Evolutionary conservation across 2,888 invertebrate species (phyloP).

Genomic region (Drosophila cognata): DNA sequence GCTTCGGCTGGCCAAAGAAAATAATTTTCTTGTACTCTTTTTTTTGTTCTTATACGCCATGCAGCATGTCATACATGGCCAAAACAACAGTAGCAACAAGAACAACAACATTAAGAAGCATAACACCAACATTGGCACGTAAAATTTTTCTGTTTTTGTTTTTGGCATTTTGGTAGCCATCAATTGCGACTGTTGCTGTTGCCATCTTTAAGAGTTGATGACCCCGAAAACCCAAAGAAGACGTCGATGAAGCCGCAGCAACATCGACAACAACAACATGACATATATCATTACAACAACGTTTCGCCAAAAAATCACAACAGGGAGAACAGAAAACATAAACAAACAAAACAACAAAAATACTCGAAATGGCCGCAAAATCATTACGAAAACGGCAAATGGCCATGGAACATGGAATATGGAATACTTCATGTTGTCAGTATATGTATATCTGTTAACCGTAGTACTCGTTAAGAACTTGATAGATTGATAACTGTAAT

Average conservation of each 20-base stretch:
- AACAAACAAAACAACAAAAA: conserved; percentile 4
- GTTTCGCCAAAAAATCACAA: conserved; percentile 23
- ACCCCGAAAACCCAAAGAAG: conserved; percentile 72
- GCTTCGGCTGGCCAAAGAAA: neutral
- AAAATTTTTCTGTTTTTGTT: conserved; percentile 24
- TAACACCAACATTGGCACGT: conserved; percentile 39
- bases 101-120: conserved; percentile 26
- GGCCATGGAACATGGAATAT: conserved; percentile 28
- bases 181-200: conserved; percentile 35
- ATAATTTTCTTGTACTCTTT: neutral
- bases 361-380: conserved; percentile 33
- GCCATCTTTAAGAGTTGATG: conserved; percentile 56
- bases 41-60: conserved; percentile 15
- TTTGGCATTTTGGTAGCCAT: conserved; percentile 33
- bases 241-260: conserved; percentile 50
- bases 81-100: conserved; percentile 9
- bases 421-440: conserved; percentile 15
- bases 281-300: conserved; percentile 28
- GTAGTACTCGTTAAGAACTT: conserved; percentile 10
- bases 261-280: conserved; percentile 21
- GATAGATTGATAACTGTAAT: conserved; percentile 30
- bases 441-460: neutral
- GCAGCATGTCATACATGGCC: conserved; percentile 20
- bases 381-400: conserved; percentile 46
- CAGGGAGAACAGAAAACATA: conserved; percentile 1